These are phyloP conservation scores for Athalia circularis DNA, from an alignment of 2,888 invertebrate species.

Conservation along the genomic window DNA sequence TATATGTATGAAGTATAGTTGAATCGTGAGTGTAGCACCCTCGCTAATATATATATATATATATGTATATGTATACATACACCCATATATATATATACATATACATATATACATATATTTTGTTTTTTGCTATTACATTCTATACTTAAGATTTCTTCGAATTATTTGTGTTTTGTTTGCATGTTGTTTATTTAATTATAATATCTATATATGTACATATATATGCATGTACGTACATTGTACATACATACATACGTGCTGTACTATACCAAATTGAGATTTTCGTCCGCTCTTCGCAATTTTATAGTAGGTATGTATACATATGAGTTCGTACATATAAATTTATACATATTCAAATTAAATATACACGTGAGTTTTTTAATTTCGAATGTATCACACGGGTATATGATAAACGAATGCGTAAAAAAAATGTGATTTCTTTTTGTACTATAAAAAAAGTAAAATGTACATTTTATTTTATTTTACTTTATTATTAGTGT, in stretches of 20 bases:
- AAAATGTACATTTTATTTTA: slow-evolving; percentile 58
- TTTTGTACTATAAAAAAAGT: slow-evolving; percentile 72
- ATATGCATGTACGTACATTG: slow-evolving; percentile 48
- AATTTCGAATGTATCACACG: too few species aligned
- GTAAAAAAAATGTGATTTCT: not conserved
- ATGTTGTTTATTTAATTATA: not conserved
- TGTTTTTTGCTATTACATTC: not conserved
- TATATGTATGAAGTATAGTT: slow-evolving; percentile 64
- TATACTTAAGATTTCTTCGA: not conserved
- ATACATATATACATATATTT: slow-evolving; percentile 43
- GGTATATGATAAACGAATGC: too few species aligned
- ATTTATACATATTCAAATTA: not conserved
- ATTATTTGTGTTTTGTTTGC: too few species aligned
- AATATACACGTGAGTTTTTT: too few species aligned
- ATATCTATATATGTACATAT: slow-evolving; percentile 33
- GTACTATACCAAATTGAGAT: not conserved
- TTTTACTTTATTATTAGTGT: not conserved
- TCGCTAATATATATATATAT: slow-evolving; percentile 61
- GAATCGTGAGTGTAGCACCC: slow-evolving; percentile 72
- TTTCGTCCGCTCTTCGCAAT: not conserved
- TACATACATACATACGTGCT: slow-evolving; percentile 59
- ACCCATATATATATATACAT: slow-evolving; percentile 45
- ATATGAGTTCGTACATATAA: slow-evolving; percentile 53
- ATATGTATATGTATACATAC: too few species aligned
- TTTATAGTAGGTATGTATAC: not conserved